A percentile compares a stretch with the other conserved stretches of the same genome.
Conservation (phyloP, 2,888 invertebrate genomes). For the Zaprionus bogoriensis region DNA sequence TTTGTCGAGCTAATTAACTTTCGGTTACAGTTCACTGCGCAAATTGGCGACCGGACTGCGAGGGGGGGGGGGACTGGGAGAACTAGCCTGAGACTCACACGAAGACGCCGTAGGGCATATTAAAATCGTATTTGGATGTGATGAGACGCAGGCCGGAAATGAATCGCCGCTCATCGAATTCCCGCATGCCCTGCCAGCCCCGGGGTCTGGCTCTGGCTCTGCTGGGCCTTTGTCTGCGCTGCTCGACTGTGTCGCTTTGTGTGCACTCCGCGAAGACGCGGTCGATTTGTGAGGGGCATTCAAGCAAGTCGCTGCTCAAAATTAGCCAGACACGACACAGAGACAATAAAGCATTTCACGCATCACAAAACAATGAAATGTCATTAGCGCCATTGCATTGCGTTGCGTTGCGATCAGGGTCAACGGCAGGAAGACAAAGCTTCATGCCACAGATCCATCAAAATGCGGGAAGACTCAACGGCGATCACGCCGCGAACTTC, state of each 20-base stretch:
- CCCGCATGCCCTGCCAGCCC: constrained; percentile 61
- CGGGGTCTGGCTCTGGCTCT: too few species aligned
- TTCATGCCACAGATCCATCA: constrained; percentile 57
- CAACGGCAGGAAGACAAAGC: too few species aligned
- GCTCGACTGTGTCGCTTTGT: too few species aligned
- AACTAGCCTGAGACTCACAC: constrained; percentile 20
- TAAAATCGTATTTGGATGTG: constrained; percentile 52
- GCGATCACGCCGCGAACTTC: constrained; percentile 40
- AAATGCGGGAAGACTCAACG: constrained; percentile 66
- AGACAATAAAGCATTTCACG: constrained; percentile 60
- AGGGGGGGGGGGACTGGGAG: neutral
- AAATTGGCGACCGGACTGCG: constrained; percentile 50
- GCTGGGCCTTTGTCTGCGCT: constrained; percentile 35
- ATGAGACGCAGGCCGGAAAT: constrained; percentile 55
- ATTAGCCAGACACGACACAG: constrained; percentile 40
- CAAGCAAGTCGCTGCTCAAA: constrained; percentile 57
- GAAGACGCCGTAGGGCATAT: constrained; percentile 35
- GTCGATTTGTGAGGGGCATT: constrained; percentile 53
- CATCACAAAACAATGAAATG: constrained; percentile 70
- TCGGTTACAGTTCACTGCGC: constrained; percentile 75
- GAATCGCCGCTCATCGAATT: constrained; percentile 65
- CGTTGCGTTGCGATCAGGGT: constrained; percentile 34
- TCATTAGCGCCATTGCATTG: constrained; percentile 57
- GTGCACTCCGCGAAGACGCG: constrained; percentile 11
- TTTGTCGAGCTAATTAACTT: constrained; percentile 73